Evolutionary conservation across 2,888 invertebrate species (phyloP), one percentile per base, ranked within the genome.

Genomic region (Cactoblastis cactorum): DNA sequence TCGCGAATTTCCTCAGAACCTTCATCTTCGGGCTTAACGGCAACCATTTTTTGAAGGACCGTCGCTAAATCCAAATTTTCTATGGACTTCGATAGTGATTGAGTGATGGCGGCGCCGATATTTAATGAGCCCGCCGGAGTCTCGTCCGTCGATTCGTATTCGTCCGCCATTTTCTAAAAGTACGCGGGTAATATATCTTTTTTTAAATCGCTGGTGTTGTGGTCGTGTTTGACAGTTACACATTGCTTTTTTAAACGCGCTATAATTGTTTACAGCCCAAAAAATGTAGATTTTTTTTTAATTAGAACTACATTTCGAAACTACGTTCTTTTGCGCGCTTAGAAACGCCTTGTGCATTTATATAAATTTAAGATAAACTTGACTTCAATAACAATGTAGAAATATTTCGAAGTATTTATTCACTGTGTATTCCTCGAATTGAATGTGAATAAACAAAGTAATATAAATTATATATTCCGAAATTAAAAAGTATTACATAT

Each of bases 41-140:
- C 72, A 0, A 82, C 72, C 67, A 86, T 79, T 50, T 80, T 85
- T 55, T 83, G 71, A 0, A 87, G 54, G 1, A 83, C 65, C 0
- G 70, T 67, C 50, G 83, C 50, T 0, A 88, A 62, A 48, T 89
- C 87, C 63, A 83, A 72, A 38, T 82, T 83, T 57, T 75, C 62
- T 1, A 89, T 70, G 1, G 80, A 73, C 11, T 86, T 81, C 0
- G 73, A 54, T 0, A 88, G 50, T 55, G 85, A 77, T 4, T 80
- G 74, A 6, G 69, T 70, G 22, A 88, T 74, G 0, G 70, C 63
- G 3, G 65, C 69, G 0, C 78, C 82, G 0, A 88, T 52, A 45
- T 77, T 72, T 3, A 68, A 38, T 3, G 66, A 58, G 3, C 57
- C 34, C 6, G 59, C 61, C 6, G 67, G 59, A 1, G 57, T 38